phyloP scores from a whole-genome alignment of 1,140 invertebrate genomes.

The Steinernema khuongi region DNA sequence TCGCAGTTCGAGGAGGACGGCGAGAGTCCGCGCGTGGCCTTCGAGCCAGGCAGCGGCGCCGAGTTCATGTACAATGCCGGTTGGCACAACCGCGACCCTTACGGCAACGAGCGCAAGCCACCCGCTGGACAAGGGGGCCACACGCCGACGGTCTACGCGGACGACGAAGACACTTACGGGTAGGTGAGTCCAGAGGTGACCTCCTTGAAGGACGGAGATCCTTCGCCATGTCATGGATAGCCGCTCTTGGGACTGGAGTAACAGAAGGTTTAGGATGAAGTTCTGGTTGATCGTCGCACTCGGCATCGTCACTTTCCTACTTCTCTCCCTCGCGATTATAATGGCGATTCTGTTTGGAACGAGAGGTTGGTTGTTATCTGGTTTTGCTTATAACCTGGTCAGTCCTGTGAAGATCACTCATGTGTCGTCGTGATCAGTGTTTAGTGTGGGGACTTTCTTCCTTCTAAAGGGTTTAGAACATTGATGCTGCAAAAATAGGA shows the following conservation, averaged over 20 bases:
- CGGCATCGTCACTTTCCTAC: neutral
- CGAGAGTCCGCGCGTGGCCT: neutral
- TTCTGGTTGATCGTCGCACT: constrained; percentile 7
- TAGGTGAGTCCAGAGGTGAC: too few species aligned
- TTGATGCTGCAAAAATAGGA: too few species aligned
- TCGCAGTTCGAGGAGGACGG: neutral
- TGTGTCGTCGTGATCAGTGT: too few species aligned
- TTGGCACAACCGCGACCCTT: neutral
- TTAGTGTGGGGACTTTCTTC: neutral
- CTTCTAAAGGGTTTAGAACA: too few species aligned
- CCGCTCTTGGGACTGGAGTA: too few species aligned
- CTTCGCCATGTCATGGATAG: too few species aligned
- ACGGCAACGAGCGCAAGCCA: neutral
- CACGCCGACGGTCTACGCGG: neutral
- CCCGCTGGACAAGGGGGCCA: neutral
- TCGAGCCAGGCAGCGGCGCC: neutral
- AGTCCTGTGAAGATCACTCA: neutral
- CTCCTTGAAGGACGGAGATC: too few species aligned
- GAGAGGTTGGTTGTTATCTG: neutral
- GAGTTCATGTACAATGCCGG: constrained; percentile 2
- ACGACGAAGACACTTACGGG: neutral
- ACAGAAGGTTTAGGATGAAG: constrained; percentile 1
- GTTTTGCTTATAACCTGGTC: neutral
- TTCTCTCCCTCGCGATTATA: neutral
- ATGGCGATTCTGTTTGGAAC: constrained; percentile 8